These are phyloP conservation scores for Odontesthes bonariensis DNA, from an alignment of 2,113 vertebrate genomes.

Conservation along the genomic window DNA sequence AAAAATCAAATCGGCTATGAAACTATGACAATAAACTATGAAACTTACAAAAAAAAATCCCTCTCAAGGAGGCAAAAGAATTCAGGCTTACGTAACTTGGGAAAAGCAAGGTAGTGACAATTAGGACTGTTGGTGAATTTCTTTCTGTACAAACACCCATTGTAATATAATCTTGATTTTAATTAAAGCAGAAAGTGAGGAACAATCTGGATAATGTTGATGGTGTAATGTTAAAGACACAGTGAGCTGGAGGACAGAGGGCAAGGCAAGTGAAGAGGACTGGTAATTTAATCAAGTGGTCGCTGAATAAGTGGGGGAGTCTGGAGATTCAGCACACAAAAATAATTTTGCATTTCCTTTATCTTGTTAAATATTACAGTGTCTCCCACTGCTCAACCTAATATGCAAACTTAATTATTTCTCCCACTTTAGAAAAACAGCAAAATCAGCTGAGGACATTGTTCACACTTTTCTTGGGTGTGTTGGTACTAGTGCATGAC, in stretches of 20 bases:
- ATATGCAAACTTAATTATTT: slow-evolving; percentile 79
- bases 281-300: slow-evolving; percentile 79
- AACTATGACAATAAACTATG: too few species aligned
- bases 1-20: too few species aligned
- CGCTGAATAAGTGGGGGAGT: slow-evolving; percentile 70
- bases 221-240: slow-evolving; percentile 75
- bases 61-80: too few species aligned
- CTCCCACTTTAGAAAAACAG: slow-evolving; percentile 61
- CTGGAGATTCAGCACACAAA: slow-evolving; percentile 65
- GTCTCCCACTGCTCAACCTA: slow-evolving; percentile 71
- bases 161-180: slow-evolving; percentile 19
- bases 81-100: too few species aligned
- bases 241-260: slow-evolving; percentile 61
- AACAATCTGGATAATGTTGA: slow-evolving; percentile 77
- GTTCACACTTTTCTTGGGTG: slow-evolving; percentile 41
- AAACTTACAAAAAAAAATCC: too few species aligned
- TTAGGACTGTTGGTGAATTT: too few species aligned
- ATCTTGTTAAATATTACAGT: slow-evolving; percentile 76
- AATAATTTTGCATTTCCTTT: slow-evolving; percentile 57
- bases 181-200: slow-evolving; percentile 76
- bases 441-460: slow-evolving; percentile 7
- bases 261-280: slow-evolving; percentile 60
- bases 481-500: slow-evolving; percentile 16
- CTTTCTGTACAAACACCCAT: too few species aligned
- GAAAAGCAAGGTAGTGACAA: too few species aligned